Evolutionary conservation across 2,797 vertebrate species (phyloP), one percentile per base, ranked within the genome.

Genomic region (Gymnoscopelus microlampas): DNA sequence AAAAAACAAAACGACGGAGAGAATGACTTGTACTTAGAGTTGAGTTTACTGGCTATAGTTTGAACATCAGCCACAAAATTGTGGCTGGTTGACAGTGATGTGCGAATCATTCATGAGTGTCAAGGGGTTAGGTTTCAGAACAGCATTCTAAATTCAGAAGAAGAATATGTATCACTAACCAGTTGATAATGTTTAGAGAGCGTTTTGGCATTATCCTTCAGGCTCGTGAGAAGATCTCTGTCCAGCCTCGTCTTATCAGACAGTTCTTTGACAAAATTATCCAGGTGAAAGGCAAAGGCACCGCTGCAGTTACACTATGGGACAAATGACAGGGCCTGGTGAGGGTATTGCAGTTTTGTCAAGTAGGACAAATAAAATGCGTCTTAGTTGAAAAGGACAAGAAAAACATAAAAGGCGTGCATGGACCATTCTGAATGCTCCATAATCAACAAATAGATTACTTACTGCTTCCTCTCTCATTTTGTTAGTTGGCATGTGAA

Each of bases 221-320:
- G 23, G 3, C 0, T 15, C 0, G 29, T 14, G 1, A 58, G 3
- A 56, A 50, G n/a, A 13, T 68, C 53, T 0, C 0, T 0, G 5
- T n/a, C 1, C 1, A 2, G 0, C 0, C 9, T 0, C 0, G 0
- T 24, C 5, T 7, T 4, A 4, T 0, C 5, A 19, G 19, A 19
- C 3, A 67, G 0, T 3, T 14, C 3, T 2, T 0, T 2, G 0
- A 77, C 24, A 10, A 32, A 2, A 1, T 4, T 0, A 0, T 12
- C 24, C 56, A 82, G 67, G 5, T 58, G 0, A 23, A 26, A 0
- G 10, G 49, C 19, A 51, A 78, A 80, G 2, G 0, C 0, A 1
- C 1, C 9, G 9, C 15, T 10, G 47, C 73, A 80, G 2, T 1
- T 1, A 53, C 70, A 80, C 81, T 74, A 53, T 53, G 47, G 50